These are phyloP conservation scores for Alouatta palliata DNA, from an alignment of 2,113 vertebrate species.

Conservation along the genomic window DNA sequence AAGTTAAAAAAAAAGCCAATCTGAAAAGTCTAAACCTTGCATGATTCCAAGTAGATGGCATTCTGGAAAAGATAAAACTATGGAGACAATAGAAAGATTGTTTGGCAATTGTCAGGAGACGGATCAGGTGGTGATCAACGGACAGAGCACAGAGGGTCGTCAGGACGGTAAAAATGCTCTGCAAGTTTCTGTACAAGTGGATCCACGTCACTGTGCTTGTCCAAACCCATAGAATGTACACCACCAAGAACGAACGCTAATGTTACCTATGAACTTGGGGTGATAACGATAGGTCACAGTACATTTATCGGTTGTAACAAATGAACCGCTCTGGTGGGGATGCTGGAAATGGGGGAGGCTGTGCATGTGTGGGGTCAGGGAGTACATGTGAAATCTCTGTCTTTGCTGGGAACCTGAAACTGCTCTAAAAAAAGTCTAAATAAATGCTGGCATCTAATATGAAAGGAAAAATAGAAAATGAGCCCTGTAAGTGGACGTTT, in stretches of 20 bases:
- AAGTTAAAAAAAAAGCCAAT: neutral
- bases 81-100: neutral
- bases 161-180: neutral
- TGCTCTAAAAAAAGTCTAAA: neutral
- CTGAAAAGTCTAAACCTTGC: neutral
- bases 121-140: accelerated
- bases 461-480: neutral
- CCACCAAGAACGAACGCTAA: too few relatives aligned
- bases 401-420: neutral
- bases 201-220: neutral
- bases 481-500: neutral
- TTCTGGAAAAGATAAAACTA: neutral
- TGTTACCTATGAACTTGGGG: neutral
- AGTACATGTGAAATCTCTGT: neutral
- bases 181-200: accelerated
- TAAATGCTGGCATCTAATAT: neutral
- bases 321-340: neutral
- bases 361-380: neutral
- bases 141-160: neutral
- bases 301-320: neutral
- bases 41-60: neutral
- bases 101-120: neutral
- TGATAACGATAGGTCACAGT: neutral
- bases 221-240: neutral
- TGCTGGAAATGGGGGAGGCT: neutral